A percentile compares a stretch with the other conserved stretches of the same genome.
Conservation (phyloP, 2,113 vertebrate species). For the Nanger granti region DNA sequence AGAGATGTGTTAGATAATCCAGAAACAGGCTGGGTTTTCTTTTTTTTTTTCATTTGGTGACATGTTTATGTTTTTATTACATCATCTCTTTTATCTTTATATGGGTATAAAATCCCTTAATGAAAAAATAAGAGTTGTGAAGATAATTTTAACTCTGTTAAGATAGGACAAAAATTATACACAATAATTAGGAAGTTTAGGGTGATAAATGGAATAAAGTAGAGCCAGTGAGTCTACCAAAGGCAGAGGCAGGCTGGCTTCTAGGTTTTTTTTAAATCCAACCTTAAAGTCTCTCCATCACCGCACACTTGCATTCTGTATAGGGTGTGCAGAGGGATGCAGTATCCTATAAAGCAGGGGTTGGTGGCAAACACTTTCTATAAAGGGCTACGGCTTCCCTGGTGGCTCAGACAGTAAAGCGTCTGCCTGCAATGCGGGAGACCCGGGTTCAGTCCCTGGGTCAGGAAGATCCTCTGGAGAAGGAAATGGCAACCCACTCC, state of each 20-base stretch:
- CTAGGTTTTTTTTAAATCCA: neutral
- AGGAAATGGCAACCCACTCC: no score
- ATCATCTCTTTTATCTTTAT: neutral
- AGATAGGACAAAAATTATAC: neutral
- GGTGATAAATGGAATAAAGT: neutral
- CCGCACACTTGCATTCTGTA: fast-evolving
- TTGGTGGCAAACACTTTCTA: neutral
- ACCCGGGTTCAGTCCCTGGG: no score
- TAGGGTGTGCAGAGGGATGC: fast-evolving
- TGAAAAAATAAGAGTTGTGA: neutral
- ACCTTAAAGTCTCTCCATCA: neutral
- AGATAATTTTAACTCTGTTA: neutral
- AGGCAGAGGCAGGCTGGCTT: neutral
- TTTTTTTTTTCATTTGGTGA: neutral
- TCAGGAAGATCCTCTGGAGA: no score
- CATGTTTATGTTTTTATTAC: neutral
- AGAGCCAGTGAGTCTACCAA: neutral
- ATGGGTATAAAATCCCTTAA: neutral
- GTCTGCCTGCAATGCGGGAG: no score
- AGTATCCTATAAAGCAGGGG: neutral
- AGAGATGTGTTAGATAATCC: neutral
- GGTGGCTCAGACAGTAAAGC: no score
- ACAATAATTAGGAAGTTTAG: neutral
- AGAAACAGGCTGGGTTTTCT: neutral
- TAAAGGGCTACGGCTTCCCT: neutral